phyloP scores from a whole-genome alignment of 2,888 invertebrate genomes.

The Steinernema scapterisci region DNA sequence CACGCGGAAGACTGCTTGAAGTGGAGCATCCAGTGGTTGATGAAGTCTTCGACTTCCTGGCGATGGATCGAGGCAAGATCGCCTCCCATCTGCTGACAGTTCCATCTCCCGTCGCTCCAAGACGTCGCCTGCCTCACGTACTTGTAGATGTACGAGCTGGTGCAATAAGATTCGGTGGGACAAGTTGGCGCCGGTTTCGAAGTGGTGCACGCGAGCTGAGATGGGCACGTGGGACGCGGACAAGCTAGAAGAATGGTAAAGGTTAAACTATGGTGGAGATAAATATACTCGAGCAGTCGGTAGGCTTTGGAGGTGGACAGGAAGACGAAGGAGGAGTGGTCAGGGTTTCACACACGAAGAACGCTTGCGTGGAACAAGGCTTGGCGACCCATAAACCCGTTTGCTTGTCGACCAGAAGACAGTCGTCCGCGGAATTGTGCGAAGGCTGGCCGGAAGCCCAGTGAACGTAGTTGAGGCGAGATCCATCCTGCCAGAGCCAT shows the following conservation, averaged over 20 bases:
- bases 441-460: conserved; percentile 20
- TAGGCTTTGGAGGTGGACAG: neutral
- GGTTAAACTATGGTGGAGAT: neutral
- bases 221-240: too few relatives aligned
- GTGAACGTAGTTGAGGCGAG: conserved; percentile 4
- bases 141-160: neutral
- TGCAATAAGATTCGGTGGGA: neutral
- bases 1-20: neutral
- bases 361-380: neutral
- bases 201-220: too few relatives aligned
- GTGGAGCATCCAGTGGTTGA: neutral
- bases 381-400: neutral
- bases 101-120: neutral
- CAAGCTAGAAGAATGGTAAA: neutral
- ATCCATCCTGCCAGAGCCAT: neutral
- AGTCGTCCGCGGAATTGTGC: neutral
- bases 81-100: neutral
- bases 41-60: neutral
- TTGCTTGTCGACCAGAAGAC: neutral
- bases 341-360: neutral
- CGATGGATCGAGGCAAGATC: neutral
- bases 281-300: neutral
- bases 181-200: neutral
- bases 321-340: neutral
- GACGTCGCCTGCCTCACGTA: neutral